Evolutionary conservation across 1,140 invertebrate genomes (phyloP), one percentile per base, ranked within the genome.

Genomic region (Brachionus calyciflorus): DNA sequence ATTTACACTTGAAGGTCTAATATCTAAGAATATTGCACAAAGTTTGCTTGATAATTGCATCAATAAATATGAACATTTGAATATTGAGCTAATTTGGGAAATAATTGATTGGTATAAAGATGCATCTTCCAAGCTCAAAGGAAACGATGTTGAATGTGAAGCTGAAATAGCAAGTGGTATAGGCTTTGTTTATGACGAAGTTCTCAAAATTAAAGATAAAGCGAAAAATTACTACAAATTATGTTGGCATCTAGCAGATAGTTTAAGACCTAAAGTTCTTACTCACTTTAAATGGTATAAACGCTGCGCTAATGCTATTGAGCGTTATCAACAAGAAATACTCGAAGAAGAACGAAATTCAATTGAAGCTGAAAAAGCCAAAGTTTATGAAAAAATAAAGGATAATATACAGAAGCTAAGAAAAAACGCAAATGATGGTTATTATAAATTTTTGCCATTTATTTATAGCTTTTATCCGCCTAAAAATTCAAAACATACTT

Each of bases 71-170:
- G 53, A 55, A 55, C 1, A 55, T 55, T 55, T 55, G 26, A 55
- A 55, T 17, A 28, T 28, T 26, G 53, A 55, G 12, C 26, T n/a
- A 55, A 55, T 55, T 17, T 55, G 53, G 53, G 53, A 55, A n/a
- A 55, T 55, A 55, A 55, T 55, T 28, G 53, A 55, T 55, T 55
- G 53, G 53, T 55, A 28, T 28, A 55, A n/a, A 28, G 24, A 55
- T 28, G 10, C 53, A 5, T 14, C 33, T 55, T 4, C 26, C 9
- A 55, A 55, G 33, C 33, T 55, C 28, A 55, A 55, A 30, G 53
- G 28, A 5, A 30, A 33, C 10, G 53, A 55, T 33, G 53, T 33
- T 30, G 53, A 55, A 55, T 30, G 10, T 55, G 53, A 55, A n/a
- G 53, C 53, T 12, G 53, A 55, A 55, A 28, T 55, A n/a, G 14